Base-by-base conservation (phyloP, 2,113 vertebrate genomes). In the Cryptotis parvus region DNA sequence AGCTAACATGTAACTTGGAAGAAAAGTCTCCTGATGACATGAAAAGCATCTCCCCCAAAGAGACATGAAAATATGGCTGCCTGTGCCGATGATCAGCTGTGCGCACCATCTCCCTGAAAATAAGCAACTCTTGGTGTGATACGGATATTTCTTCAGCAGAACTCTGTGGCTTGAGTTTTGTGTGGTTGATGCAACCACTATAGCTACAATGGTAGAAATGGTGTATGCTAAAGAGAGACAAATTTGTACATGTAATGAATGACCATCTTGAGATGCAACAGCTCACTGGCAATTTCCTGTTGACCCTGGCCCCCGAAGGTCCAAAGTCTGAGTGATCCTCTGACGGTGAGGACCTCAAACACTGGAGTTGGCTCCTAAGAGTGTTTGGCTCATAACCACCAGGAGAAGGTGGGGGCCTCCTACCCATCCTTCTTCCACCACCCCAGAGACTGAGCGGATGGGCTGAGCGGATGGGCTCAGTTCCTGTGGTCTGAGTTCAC, bases 21-120 rank as follows among this genome's bases (percentile, higher is more conserved):
- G 29, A 45, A 78, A 78, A 87, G 61, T 81, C 35, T 79, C 29
- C 89, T 84, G 24, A 75, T 90, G 84, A 90, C 90, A 90, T 58
- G n/a, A 91, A 89, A 89, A 87, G 49, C 16, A 66, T 49, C 6
- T 18, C 69, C 83, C 68, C 74, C 20, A 65, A 4, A 70, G 24
- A 78, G 14, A 80, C 12, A 72, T 39, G 37, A 85, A 73, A 87
- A 76, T 27, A 26, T 31, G 63, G 35, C 55, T 61, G 11, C 39
- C 81, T 41, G 73, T 52, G 69, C n/a, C 86, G 84, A 84, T 61
- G 55, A 35, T 76, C 58, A 84, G 65, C 37, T 75, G 35, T 76
- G 39, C 35, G 63, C 43, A 86, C 15, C 41, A 81, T 66, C 6
- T n/a, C 45, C 55, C 31, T 90, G 27, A 79, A 78, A 74, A 45